Conservation (phyloP, 2,797 vertebrate species). For the Hippocampus kuda region DNA sequence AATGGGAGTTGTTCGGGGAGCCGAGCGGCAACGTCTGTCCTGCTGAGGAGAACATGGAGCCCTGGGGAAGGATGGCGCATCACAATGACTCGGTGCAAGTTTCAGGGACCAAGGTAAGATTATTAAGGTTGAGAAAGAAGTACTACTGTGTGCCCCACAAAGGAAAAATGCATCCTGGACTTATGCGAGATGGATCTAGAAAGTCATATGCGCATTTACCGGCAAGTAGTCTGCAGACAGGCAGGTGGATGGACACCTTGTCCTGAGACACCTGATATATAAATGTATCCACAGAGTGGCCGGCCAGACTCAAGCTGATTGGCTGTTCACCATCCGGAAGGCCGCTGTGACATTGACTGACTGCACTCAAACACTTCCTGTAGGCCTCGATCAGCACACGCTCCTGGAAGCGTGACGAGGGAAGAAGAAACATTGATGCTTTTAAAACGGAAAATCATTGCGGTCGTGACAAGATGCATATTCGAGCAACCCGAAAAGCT, state of each 20-base stretch:
- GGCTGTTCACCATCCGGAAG: slow-evolving; percentile 90
- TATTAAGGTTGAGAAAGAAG: too few relatives aligned
- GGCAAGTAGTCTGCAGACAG: slow-evolving; percentile 87
- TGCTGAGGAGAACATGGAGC: slow-evolving; percentile 89
- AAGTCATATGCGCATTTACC: slow-evolving; percentile 56
- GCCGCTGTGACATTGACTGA: slow-evolving; percentile 82
- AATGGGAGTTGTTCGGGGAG: slow-evolving; percentile 87
- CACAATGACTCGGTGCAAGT: not conserved
- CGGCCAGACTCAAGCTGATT: slow-evolving; percentile 81
- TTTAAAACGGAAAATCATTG: not conserved
- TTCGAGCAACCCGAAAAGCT: too few relatives aligned
- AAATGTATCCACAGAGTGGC: slow-evolving; percentile 89
- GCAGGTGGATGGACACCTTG: slow-evolving; percentile 94
- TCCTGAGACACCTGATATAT: slow-evolving; percentile 94
- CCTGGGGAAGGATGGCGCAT: slow-evolving; percentile 55
- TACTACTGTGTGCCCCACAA: not conserved
- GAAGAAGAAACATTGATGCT: not conserved
- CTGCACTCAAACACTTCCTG: slow-evolving; percentile 78
- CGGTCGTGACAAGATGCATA: not conserved
- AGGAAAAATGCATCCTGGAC: not conserved
- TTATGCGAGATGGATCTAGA: not conserved
- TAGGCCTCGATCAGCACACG: slow-evolving; percentile 87
- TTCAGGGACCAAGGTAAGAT: not conserved
- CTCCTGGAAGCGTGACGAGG: slow-evolving; percentile 62
- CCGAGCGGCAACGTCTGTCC: slow-evolving; percentile 84